Base-by-base conservation (phyloP, 2,888 invertebrate genomes). In the Ectemnius lituratus region DNA sequence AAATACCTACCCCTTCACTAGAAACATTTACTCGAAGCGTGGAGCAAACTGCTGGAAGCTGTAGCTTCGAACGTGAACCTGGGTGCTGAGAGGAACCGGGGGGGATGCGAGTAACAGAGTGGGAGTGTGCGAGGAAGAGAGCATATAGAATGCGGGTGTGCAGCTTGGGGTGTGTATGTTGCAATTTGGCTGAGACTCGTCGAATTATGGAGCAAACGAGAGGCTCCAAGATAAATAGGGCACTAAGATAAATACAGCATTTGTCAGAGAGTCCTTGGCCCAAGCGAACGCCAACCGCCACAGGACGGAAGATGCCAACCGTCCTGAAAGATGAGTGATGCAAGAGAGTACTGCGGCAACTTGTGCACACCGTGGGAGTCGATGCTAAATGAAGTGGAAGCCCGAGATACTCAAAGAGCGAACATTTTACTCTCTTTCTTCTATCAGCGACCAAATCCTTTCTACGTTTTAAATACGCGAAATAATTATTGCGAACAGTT, bases 111-210 rank as follows among this genome's bases (percentile, higher is more conserved):
- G 37, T 37, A 11, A 11, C 37, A 11, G 37, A 37, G 37, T 23
- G 23, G 8, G 1, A 37, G 37, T 1, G 37, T 6, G 37, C 1
- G 2, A n/a, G 69, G 66, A 66, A 75, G 63, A 63, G 46, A 45
- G 16, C 61, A 60, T 49, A 61, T 45, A 56, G 14, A 46, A 20
- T 27, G 37, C 23, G 16, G 27, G 11, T 16, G 47, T 52, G n/a
- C 45, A 28, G 45, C 20, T 45, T 14, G 18, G 23, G 18, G 61
- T 16, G 49, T 23, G 57, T 62, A 49, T 47, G 20, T 59, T 3
- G 49, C 37, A 37, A 37, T 37, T 37, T 37, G 37, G 37, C 37
- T 37, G 37, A 37, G 37, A 37, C 52, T 52, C 52, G 52, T 13
- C n/a, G 52, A 52, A 52, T 52, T 52, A 52, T 52, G 52, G 52